A percentile compares a stretch with the other conserved stretches of the same genome.
Conservation (phyloP, 2,797 vertebrate species). For the Danionella dracula region DNA sequence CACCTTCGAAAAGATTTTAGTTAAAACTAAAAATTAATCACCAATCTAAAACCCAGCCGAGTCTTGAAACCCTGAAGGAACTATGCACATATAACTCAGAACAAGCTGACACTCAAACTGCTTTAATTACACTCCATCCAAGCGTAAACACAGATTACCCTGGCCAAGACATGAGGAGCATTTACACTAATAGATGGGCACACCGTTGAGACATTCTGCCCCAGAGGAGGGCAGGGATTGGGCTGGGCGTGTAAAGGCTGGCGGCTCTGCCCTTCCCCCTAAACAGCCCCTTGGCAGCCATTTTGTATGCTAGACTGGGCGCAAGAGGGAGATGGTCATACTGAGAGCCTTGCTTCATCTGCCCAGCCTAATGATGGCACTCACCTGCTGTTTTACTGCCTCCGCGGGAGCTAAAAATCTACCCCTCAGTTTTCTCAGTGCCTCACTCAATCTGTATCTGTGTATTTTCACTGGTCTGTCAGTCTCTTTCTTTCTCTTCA, state of each 20-base stretch:
- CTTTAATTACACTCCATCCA: slow-evolving; percentile 39
- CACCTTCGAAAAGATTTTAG: too few species aligned
- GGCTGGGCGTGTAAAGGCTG: slow-evolving; percentile 28
- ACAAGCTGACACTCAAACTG: slow-evolving; percentile 30
- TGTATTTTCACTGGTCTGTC: slow-evolving; percentile 46
- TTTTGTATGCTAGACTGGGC: slow-evolving; percentile 82
- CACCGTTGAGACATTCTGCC: slow-evolving; percentile 33
- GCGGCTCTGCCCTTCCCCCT: slow-evolving; percentile 32
- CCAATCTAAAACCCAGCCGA: too few species aligned
- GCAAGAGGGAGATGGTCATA: slow-evolving; percentile 76
- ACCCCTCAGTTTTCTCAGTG: slow-evolving; percentile 58
- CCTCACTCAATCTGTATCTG: slow-evolving; percentile 40
- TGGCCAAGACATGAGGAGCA: slow-evolving; percentile 24
- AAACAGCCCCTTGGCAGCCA: slow-evolving; percentile 62
- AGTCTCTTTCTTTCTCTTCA: slow-evolving; percentile 62
- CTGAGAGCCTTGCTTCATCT: slow-evolving; percentile 84
- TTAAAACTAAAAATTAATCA: too few species aligned
- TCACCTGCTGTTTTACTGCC: slow-evolving; percentile 99
- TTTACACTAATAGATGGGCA: slow-evolving; percentile 38
- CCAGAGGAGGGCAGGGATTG: slow-evolving; percentile 34
- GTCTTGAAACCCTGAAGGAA: neutral
- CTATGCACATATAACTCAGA: slow-evolving; percentile 8
- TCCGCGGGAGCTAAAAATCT: slow-evolving; percentile 84
- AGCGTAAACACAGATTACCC: slow-evolving; percentile 37
- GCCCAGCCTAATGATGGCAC: slow-evolving; percentile 94